Percentiles rank a stretch among this genome's conserved stretches.
Conservation (phyloP, 2,113 vertebrate genomes). For the Poecilia latipinna region DNA sequence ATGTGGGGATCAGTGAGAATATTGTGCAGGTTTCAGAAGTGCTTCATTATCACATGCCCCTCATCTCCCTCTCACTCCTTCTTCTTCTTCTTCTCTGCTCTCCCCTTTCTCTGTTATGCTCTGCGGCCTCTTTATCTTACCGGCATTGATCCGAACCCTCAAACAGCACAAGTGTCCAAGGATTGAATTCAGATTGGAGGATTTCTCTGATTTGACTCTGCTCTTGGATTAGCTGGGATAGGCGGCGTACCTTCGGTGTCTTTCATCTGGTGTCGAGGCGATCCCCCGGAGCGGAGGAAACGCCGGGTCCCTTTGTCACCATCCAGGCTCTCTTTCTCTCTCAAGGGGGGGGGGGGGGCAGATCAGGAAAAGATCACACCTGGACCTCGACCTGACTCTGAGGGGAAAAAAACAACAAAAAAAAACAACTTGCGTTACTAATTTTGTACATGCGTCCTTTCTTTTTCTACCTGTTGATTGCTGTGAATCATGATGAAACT, state of each 20-base stretch:
- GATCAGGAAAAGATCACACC: slow-evolving; percentile 38
- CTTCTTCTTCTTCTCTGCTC: background rate
- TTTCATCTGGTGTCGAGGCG: slow-evolving; percentile 27
- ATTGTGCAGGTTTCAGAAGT: slow-evolving; percentile 49
- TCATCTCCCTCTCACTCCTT: background rate
- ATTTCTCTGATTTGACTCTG: slow-evolving; percentile 44
- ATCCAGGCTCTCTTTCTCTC: background rate
- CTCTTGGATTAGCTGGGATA: slow-evolving; percentile 15
- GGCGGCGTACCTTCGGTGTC: slow-evolving; percentile 34
- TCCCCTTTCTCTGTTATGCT: slow-evolving; percentile 9
- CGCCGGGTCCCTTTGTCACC: slow-evolving; percentile 34
- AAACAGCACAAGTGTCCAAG: slow-evolving; percentile 44
- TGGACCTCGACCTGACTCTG: slow-evolving; percentile 29
- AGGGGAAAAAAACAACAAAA: background rate
- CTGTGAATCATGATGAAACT: slow-evolving; percentile 54
- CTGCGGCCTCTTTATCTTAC: slow-evolving; percentile 49
- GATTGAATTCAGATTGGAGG: slow-evolving; percentile 59
- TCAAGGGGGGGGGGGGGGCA: background rate
- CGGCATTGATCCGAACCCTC: slow-evolving; percentile 40
- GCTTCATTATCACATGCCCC: slow-evolving; percentile 37
- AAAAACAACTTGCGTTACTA: slow-evolving; percentile 32
- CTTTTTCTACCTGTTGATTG: slow-evolving; percentile 31
- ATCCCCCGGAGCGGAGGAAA: slow-evolving; percentile 40
- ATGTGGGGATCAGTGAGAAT: slow-evolving; percentile 52
- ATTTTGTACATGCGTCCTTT: slow-evolving; percentile 14